Base-by-base conservation (phyloP, 1,140 invertebrate genomes). In the Phymorhynchus buccinoides region DNA sequence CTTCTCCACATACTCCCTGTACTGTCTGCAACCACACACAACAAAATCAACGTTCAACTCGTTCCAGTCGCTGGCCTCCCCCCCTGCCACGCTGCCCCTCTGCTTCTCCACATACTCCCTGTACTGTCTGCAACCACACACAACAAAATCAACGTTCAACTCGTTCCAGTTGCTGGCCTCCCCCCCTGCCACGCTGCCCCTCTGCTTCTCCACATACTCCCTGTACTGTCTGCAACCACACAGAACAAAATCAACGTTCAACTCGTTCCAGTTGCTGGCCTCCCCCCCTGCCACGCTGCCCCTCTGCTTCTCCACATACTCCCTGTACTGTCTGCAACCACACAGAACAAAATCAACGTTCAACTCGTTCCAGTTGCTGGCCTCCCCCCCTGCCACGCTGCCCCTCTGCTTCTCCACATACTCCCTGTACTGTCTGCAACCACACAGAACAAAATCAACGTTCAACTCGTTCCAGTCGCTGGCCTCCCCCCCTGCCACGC, bases 241-340 rank as follows among this genome's bases (percentile, higher is more conserved):
- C 73, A 73, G 30, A 32, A 83, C 16, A 27, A 71, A n/a, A n/a
- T n/a, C n/a, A n/a, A n/a, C n/a, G n/a, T n/a, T n/a, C n/a, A n/a
- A n/a, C n/a, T n/a, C n/a, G n/a, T n/a, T n/a, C n/a, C n/a, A n/a
- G n/a, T 88, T 88, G 0, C 89, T 88, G 44, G 86, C 89, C 39
- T 88, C 77, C 62, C 56, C 87, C 16, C 81, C 79, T 6, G 90
- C 89, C 68, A 89, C 78, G 83, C 91, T 89, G 62, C 84, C 87
- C 48, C 88, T 77, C 79, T 89, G 77, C 30, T 83, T 80, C 39
- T 87, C 88, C 22, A 90, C 84, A 86, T 87, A 90, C 16, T 92
- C 90, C n/a, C n/a, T n/a, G n/a, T n/a, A n/a, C 85, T 92, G 90
- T 78, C 92, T 92, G 87, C 39, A 86, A 89, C 18, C 22, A 68